These are phyloP conservation scores for Salvelinus fontinalis DNA, from an alignment of 2,113 vertebrate species.

Conservation along the genomic window DNA sequence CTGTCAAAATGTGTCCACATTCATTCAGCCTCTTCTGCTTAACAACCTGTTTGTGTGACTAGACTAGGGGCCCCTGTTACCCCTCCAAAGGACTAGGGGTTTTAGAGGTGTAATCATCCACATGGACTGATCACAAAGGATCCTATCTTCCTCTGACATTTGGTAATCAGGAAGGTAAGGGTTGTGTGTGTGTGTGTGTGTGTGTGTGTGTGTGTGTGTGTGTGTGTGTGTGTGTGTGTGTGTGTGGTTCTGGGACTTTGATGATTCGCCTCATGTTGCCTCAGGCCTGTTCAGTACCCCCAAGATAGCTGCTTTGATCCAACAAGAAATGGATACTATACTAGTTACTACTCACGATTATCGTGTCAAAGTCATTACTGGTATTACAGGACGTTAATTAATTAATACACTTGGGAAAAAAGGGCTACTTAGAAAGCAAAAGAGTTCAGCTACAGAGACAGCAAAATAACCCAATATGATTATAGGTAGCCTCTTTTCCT, in stretches of 20 bases:
- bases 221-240: not conserved
- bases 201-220: no score
- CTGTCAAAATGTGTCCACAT: slow-evolving; percentile 57
- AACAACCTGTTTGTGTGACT: slow-evolving; percentile 49
- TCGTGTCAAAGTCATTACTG: slow-evolving; percentile 41
- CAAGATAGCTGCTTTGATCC: slow-evolving; percentile 64
- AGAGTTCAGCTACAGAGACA: no score
- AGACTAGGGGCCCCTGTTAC: slow-evolving; percentile 18
- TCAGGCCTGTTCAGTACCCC: slow-evolving; percentile 53
- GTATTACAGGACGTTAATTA: slow-evolving; percentile 32
- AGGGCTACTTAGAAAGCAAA: no score
- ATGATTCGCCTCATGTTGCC: not conserved
- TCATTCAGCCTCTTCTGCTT: slow-evolving; percentile 48
- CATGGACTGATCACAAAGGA: slow-evolving; percentile 32
- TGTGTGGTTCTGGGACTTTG: not conserved
- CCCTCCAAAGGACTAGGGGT: not conserved
- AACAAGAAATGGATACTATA: slow-evolving; percentile 40
- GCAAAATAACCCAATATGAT: no score
- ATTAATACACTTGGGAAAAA: slow-evolving; percentile 16
- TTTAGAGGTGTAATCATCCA: slow-evolving; percentile 50
- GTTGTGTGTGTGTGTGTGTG: no score
- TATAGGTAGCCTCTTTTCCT: no score
- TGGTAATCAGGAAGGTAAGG: slow-evolving; percentile 56
- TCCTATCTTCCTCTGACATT: slow-evolving; percentile 45
- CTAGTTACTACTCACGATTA: not conserved